These are phyloP conservation scores for Archilochus colubris DNA, from an alignment of 2,113 vertebrate species.

Conservation along the genomic window DNA sequence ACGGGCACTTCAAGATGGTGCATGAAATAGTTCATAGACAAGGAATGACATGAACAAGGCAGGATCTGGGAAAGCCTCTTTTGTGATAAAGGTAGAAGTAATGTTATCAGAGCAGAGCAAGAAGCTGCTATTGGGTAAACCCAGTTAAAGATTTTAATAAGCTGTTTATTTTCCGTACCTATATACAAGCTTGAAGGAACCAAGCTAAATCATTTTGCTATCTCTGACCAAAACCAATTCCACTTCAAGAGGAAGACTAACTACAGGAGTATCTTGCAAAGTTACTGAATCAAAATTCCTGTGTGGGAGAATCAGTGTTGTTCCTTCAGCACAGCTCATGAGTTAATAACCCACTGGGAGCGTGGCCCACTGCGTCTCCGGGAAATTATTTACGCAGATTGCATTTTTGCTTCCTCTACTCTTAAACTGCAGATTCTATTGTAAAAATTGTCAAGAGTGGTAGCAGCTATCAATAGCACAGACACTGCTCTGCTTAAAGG, in stretches of 20 bases:
- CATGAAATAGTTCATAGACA: background rate
- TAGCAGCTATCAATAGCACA: conserved; percentile 65
- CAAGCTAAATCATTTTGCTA: background rate
- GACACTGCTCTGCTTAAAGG: conserved; percentile 33
- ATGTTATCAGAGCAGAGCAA: background rate
- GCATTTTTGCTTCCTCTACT: background rate
- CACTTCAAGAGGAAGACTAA: background rate
- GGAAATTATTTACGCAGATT: conserved; percentile 41
- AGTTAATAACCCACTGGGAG: conserved; percentile 38
- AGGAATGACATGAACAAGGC: background rate
- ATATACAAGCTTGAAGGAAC: background rate
- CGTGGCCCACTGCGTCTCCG: conserved; percentile 31
- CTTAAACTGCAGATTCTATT: conserved; percentile 29
- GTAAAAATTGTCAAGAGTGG: background rate
- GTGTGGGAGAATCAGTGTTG: background rate
- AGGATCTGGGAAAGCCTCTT: background rate
- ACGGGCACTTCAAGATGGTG: background rate
- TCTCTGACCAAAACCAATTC: background rate
- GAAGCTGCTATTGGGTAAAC: background rate
- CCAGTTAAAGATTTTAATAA: background rate
- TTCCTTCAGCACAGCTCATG: background rate
- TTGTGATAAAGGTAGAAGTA: background rate
- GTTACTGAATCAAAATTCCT: conserved; percentile 23
- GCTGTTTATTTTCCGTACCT: background rate
- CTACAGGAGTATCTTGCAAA: conserved; percentile 1